Base-by-base conservation (phyloP, 2,888 invertebrate genomes). In the Saturnia pavonia region DNA sequence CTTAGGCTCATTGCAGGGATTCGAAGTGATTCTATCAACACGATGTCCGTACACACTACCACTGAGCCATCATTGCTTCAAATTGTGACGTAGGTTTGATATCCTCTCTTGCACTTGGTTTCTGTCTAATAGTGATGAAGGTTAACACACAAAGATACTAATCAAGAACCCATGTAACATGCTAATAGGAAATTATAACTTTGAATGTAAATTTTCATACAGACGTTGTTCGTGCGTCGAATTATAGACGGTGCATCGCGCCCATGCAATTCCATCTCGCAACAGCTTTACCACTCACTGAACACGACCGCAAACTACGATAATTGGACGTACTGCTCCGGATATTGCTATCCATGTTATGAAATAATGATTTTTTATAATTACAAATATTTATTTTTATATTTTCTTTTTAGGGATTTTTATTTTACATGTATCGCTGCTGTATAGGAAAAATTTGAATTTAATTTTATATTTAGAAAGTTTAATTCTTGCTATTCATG, bases 311-410 rank as follows among this genome's bases (percentile, higher is more conserved):
- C 88, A 88, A 81, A 76, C 74, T 74, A 73, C 73, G 71, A 76
- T 85, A 87, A 87, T 87, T 85, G 84, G 85, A 81, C 79, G 78
- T 78, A 79, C 78, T 80, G 80, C 82, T 80, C 78, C 81, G 83
- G 83, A 84, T 85, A 86, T 85, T 84, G 85, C 84, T 83, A 81
- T 82, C 82, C 79, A 82, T 83, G 84, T 77, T 81, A 81, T 81
- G 81, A 81, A 82, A 81, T 69, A 68, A 68, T 65, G 19, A 25
- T 69, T 34, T 65, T 68, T 51, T 71, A 68, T 42, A 68, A 68
- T 63, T 68, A 42, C 8, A 68, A 27, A 42, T 42, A 57, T 6
- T 48, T 27, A 63, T 22, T 9, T 12, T 22, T 19, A 27, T 11
- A 34, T 63, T 19, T 63, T 25, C 14, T 12, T 27, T 60, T 27